Evolutionary conservation across 2,888 invertebrate species (phyloP).

Genomic region (Aspidapion aeneum): DNA sequence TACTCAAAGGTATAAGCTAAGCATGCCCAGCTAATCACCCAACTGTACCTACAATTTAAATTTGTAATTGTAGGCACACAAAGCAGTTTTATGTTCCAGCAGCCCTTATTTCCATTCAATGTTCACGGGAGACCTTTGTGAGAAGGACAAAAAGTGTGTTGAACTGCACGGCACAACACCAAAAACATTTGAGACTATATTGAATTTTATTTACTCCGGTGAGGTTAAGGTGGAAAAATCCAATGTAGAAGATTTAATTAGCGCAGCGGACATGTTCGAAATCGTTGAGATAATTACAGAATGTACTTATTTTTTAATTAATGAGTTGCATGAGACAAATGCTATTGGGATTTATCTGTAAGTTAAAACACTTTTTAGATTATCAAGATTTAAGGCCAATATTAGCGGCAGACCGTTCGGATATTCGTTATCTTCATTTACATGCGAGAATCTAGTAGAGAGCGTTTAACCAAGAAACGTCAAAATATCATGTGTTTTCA

Average conservation of each 20-base stretch:
- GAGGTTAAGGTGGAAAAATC: constrained; percentile 67
- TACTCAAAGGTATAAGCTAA: too few species aligned
- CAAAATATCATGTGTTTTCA: too few species aligned
- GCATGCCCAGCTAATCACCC: too few species aligned
- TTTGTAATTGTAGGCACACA: constrained; percentile 84
- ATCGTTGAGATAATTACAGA: constrained; percentile 77
- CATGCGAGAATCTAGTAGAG: too few species aligned
- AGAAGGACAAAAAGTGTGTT: constrained; percentile 70
- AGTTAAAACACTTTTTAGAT: constrained; percentile 12
- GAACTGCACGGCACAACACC: constrained; percentile 75
- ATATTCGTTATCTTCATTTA: too few species aligned
- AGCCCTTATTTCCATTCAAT: constrained; percentile 93
- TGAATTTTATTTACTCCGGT: constrained; percentile 82
- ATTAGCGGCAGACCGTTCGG: too few species aligned
- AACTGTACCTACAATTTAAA: too few species aligned
- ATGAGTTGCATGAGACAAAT: constrained; percentile 83
- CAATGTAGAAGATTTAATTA: constrained; percentile 85
- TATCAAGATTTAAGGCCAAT: neutral
- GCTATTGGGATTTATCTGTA: constrained; percentile 74
- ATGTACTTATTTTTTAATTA: constrained; percentile 80
- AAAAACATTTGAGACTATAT: constrained; percentile 68
- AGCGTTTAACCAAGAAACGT: too few species aligned
- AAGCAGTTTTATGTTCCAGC: constrained; percentile 81
- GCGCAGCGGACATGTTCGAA: constrained; percentile 90
- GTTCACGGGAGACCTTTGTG: constrained; percentile 83